A percentile compares a stretch with the other conserved stretches of the same genome.
phyloP scores from a whole-genome alignment of 2,113 vertebrate species.

The Rhinoptilus africanus region DNA sequence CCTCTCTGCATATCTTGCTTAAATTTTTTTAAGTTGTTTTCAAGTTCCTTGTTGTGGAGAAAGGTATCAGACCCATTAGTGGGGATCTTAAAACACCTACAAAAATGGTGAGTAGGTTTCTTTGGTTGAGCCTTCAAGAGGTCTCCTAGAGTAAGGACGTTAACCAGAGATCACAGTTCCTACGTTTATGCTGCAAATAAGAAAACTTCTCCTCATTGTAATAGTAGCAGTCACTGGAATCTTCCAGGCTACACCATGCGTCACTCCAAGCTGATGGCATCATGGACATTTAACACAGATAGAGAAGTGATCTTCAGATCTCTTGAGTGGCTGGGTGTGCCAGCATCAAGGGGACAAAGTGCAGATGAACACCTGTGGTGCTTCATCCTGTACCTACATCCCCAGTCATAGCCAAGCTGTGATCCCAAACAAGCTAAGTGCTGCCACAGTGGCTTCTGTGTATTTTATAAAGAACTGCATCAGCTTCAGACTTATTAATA shows the following conservation, averaged over 20 bases:
- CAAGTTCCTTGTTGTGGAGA: background rate
- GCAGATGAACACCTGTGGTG: background rate
- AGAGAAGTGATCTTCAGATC: background rate
- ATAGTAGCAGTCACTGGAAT: background rate
- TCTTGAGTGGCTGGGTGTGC: background rate
- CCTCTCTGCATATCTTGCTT: background rate
- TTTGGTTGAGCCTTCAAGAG: background rate
- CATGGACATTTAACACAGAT: background rate
- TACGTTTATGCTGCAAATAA: background rate
- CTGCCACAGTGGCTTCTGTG: background rate
- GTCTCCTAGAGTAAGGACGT: background rate
- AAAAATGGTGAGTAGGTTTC: background rate
- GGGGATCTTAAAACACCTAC: background rate
- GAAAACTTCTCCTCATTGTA: background rate
- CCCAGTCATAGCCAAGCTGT: background rate
- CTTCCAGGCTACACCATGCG: background rate
- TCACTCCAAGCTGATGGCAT: background rate
- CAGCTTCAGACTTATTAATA: background rate
- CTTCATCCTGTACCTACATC: background rate
- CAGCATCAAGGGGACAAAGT: background rate
- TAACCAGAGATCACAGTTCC: background rate
- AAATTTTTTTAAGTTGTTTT: background rate
- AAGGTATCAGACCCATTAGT: background rate
- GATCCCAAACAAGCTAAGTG: background rate
- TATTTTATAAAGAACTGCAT: background rate